A percentile compares a stretch with the other conserved stretches of the same genome.
Conservation (phyloP, 1,140 invertebrate species). For the Brachionus paranguensis region DNA sequence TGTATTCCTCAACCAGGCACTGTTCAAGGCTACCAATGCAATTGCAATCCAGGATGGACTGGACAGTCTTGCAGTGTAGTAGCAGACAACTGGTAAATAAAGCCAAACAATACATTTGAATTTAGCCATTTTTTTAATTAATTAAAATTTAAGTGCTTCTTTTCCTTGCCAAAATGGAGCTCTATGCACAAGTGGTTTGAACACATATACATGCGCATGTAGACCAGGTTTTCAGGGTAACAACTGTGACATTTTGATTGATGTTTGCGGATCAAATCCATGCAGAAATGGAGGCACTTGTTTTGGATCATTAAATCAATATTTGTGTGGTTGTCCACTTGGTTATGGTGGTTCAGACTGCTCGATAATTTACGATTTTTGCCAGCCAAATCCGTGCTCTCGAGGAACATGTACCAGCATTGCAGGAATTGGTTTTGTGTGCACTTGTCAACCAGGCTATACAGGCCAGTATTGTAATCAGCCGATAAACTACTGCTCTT, state of each 20-base stretch:
- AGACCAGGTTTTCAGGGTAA: conserved; percentile 75
- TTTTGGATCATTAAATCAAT: neutral
- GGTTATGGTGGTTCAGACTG: conserved; percentile 42
- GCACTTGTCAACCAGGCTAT: conserved; percentile 63
- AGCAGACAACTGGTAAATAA: neutral
- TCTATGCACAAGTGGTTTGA: conserved; percentile 67
- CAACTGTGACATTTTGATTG: conserved; percentile 41
- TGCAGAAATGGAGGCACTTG: conserved; percentile 42
- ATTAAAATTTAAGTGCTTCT: conserved; percentile 20
- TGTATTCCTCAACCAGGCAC: neutral
- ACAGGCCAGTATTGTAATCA: conserved; percentile 43
- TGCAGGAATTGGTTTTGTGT: conserved; percentile 49
- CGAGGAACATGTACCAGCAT: conserved; percentile 14
- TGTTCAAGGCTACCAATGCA: neutral
- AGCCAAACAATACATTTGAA: neutral
- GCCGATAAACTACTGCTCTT: conserved; percentile 45
- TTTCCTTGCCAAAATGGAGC: conserved; percentile 73
- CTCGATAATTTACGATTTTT: conserved; percentile 34
- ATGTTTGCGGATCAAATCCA: conserved; percentile 41
- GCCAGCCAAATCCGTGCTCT: neutral
- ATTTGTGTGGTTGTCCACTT: neutral
- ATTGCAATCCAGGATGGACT: conserved; percentile 12
- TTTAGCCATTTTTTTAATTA: neutral
- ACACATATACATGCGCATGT: conserved; percentile 74
- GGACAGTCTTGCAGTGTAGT: neutral